Evolutionary conservation across 1,140 invertebrate genomes (phyloP), one percentile per base, ranked within the genome.

Genomic region (Drosophila mauritiana): DNA sequence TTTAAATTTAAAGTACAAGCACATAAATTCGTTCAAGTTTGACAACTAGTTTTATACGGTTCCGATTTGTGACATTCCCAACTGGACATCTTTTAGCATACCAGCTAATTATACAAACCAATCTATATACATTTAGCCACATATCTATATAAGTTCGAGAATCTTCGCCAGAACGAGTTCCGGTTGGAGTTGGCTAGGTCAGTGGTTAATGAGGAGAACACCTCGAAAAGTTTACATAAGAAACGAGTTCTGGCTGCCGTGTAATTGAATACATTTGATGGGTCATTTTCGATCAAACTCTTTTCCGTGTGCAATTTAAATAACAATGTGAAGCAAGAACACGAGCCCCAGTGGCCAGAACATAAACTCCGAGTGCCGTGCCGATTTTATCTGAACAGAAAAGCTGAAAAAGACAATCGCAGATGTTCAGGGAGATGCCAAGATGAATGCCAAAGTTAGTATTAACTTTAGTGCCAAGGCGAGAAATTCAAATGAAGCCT

Each of bases 361-460:
- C 69, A 73, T 69, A 46, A 42, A 57, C 27, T 15, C 40, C n/a
- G 51, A 45, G 42, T 72, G 45, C 56, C 34, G 72, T 34, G 39
- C 49, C 36, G 68, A 56, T 54, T 64, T 25, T 54, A 40, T 56
- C 25, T 43, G 11, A 48, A 25, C 31, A 31, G 31, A 54, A 20
- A 7, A 3, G 7, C 6, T 8, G 8, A 31, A 31, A 31, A 42
- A 17, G 6, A 10, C 13, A 86, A 13, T 31, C 56, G 54, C 12
- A 49, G 22, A 62, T 42, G 48, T 36, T 15, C 37, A 49, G 36
- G 43, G 37, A 76, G 77, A 57, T 68, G 78, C 59, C 78, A 80
- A 84, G 80, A 88, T 88, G 84, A 88, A 88, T 88, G 84, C 84
- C 84, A 88, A 88, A 88, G 84, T 89, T 89, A 73, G 82, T 68